Evolutionary conservation across 2,888 invertebrate species (phyloP), one percentile per base, ranked within the genome.

Genomic region (Caenorhabditis plicata): DNA sequence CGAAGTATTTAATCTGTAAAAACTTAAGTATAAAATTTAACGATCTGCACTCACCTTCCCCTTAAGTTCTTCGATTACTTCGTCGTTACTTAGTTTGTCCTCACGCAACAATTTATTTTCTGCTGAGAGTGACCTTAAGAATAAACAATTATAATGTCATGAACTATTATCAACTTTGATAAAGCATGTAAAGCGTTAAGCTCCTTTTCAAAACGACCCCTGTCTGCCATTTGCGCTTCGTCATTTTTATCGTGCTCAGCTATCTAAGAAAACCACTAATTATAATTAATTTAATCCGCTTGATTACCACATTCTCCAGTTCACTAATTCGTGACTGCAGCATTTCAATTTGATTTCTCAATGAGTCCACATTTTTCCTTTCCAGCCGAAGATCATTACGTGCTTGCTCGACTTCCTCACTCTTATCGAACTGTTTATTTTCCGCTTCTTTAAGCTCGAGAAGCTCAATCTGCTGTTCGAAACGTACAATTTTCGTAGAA

Each of bases 21-120:
- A 45, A 11, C 2, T 17, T 32, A n/a, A 13, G 32, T n/a, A 15
- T 19, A 25, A n/a, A 36, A 29, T 36, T 41, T 36, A 31, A 17
- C 7, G 15, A 8, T 17, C 19, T 9, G 3, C 5, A 5, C 44
- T 49, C 9, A 71, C 63, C 52, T 71, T 68, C 32, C 57, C 61
- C 26, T 52, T 63, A 35, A 74, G 33, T n/a, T 56, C 62, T 19
- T 73, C 74, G 2, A 74, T 57, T 22, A 60, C 58, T 44, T 77
- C 77, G 15, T 61, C 61, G 17, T 73, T 55, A 5, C 49, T 51
- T 15, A 68, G 26, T 38, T 69, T 73, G 42, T 78, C 76, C 46
- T 78, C 74, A 19, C 78, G 49, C 17, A 78, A 42, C 7, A 68
- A 48, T 29, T 68, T 65, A 44, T 78, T 78, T 48, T 78, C 78